Evolutionary conservation across 2,888 invertebrate species (phyloP).

Genomic region (Leptinotarsa peninsularis): DNA sequence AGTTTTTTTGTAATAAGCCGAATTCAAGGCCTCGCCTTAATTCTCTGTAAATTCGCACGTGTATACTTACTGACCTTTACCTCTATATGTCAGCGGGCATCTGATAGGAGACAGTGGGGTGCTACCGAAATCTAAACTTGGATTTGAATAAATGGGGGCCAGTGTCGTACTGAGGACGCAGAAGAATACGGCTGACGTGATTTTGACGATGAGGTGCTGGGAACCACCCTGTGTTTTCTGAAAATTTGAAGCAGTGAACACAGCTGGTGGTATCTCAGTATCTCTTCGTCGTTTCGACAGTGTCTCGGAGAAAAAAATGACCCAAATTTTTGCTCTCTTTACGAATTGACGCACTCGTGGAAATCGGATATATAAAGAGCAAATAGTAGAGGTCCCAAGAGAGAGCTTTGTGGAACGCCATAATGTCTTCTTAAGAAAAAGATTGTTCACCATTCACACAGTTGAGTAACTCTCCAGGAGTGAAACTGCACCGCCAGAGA

Average conservation of each 20-base stretch:
- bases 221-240: conserved; percentile 98
- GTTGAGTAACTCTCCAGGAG: no score
- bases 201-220: conserved; percentile 70
- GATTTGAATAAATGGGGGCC: no score
- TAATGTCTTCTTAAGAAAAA: no score
- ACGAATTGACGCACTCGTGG: no score
- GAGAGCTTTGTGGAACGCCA: no score
- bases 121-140: no score
- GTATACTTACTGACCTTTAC: conserved; percentile 31
- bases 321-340: no score
- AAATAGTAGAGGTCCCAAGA: no score
- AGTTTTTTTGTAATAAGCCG: conserved; percentile 13
- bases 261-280: conserved; percentile 99
- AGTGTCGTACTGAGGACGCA: no score
- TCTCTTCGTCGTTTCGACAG: conserved; percentile 69
- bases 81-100: conserved; percentile 28
- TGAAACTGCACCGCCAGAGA: no score
- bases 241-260: conserved; percentile 86
- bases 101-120: conserved; percentile 3
- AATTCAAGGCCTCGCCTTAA: conserved; percentile 23
- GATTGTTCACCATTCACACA: no score
- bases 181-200: background rate
- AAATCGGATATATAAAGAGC: no score
- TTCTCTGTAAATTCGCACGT: conserved; percentile 27
- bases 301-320: background rate